phyloP scores from a whole-genome alignment of 2,797 vertebrate genomes.

The Malacoctenus gilli region DNA sequence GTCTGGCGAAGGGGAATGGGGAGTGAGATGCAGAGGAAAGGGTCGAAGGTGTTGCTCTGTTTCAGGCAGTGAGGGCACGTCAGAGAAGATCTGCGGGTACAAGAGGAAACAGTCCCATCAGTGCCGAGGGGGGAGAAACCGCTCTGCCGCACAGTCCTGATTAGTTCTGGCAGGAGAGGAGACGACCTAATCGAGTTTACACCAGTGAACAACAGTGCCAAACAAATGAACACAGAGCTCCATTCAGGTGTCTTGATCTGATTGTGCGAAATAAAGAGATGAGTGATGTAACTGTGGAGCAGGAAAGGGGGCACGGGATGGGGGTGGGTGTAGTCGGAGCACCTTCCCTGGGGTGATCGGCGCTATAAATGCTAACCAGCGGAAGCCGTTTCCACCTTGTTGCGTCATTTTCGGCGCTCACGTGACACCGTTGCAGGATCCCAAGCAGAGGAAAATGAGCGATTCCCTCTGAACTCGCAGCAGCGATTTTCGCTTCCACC shows the following conservation, averaged over 20 bases:
- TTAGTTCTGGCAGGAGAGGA: conserved; percentile 26
- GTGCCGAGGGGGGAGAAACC: background rate
- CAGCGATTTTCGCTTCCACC: conserved; percentile 25
- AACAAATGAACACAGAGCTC: conserved; percentile 22
- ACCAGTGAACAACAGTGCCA: conserved; percentile 25
- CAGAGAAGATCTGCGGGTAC: conserved; percentile 88
- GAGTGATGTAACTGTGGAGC: conserved; percentile 59
- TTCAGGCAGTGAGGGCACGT: conserved; percentile 96
- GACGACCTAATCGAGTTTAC: conserved; percentile 38
- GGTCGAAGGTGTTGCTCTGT: conserved; percentile 98
- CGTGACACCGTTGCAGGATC: conserved; percentile 30
- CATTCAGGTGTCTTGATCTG: conserved; percentile 39
- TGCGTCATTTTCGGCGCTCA: conserved; percentile 71
- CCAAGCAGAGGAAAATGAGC: background rate
- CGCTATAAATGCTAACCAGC: conserved; percentile 33
- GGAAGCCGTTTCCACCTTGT: conserved; percentile 65
- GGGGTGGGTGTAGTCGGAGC: conserved; percentile 21
- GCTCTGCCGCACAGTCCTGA: conserved; percentile 15
- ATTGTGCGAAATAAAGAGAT: conserved; percentile 45
- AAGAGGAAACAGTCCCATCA: background rate
- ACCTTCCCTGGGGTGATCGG: too few species aligned
- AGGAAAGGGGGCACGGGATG: conserved; percentile 18
- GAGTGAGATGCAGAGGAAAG: conserved; percentile 95
- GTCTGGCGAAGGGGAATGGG: conserved; percentile 94
- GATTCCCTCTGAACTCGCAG: conserved; percentile 15